Conservation (phyloP, 2,797 vertebrate genomes). For the Danio choprae region DNA sequence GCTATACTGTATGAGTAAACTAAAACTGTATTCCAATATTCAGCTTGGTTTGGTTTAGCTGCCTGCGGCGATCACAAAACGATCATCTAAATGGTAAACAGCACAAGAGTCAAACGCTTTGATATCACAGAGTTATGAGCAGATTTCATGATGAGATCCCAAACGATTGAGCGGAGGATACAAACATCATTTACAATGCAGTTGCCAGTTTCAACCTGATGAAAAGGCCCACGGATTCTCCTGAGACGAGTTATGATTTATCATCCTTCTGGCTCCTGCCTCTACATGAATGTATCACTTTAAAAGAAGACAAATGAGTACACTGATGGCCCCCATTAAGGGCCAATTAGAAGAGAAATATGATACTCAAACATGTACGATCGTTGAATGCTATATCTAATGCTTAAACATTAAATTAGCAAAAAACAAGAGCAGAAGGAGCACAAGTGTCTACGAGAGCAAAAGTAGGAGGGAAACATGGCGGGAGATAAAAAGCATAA, state of each 20-base stretch:
- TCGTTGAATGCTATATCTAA: background rate
- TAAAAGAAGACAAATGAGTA: conserved; percentile 54
- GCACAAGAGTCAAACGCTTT: conserved; percentile 20
- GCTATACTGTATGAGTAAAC: background rate
- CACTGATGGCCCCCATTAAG: conserved; percentile 45
- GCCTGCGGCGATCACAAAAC: background rate
- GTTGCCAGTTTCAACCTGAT: conserved; percentile 26
- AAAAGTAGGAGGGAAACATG: background rate
- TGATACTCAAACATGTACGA: conserved; percentile 1
- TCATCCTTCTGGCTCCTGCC: conserved; percentile 37
- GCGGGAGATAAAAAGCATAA: conserved; percentile 14
- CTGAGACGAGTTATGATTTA: conserved; percentile 21
- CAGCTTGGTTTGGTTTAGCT: background rate
- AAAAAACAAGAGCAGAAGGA: background rate
- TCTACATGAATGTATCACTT: conserved; percentile 49
- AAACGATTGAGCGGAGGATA: conserved; percentile 8
- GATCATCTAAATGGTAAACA: conserved; percentile 22
- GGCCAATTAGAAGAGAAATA: conserved; percentile 55
- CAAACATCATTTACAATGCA: conserved; percentile 35
- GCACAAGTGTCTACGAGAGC: background rate
- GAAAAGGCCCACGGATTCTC: conserved; percentile 32
- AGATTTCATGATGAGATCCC: conserved; percentile 24
- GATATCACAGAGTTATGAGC: background rate
- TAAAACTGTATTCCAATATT: background rate
- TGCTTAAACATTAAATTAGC: conserved; percentile 6